phyloP scores from a whole-genome alignment of 2,888 invertebrate species.

The Temnothorax unifasciatus region DNA sequence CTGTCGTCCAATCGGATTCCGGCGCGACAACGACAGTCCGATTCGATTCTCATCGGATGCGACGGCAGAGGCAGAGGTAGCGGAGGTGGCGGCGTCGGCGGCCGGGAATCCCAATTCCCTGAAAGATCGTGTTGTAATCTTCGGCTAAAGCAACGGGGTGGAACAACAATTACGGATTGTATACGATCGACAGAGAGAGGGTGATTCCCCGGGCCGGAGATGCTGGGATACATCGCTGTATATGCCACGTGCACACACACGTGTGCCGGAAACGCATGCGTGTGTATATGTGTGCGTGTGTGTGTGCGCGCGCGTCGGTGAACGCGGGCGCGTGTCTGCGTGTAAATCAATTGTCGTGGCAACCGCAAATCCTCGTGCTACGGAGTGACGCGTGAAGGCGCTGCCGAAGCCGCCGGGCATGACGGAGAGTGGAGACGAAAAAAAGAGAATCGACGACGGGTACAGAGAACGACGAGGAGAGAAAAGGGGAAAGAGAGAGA shows the following conservation, averaged over 20 bases:
- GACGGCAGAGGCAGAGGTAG: constrained; percentile 40
- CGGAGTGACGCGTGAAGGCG: constrained; percentile 76
- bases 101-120: constrained; percentile 76
- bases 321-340: constrained; percentile 67
- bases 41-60: constrained; percentile 75
- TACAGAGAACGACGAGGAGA: constrained; percentile 31
- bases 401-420: constrained; percentile 71
- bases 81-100: constrained; percentile 60
- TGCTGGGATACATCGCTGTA: constrained; percentile 59
- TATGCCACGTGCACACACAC: constrained; percentile 31
- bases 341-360: constrained; percentile 82
- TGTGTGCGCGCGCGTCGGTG: constrained; percentile 55
- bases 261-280: constrained; percentile 24
- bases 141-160: constrained; percentile 78
- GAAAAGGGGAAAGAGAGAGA: constrained; percentile 37
- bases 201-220: constrained; percentile 69
- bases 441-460: constrained; percentile 37
- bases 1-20: constrained; percentile 71
- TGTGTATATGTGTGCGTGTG: background rate
- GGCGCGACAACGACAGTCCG: constrained; percentile 72
- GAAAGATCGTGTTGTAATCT: constrained; percentile 79
- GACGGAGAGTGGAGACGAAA: constrained; percentile 58
- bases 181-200: constrained; percentile 74
- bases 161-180: constrained; percentile 80
- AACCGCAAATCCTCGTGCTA: constrained; percentile 79